Percentiles rank a stretch among this genome's conserved stretches.
phyloP scores from a whole-genome alignment of 1,140 invertebrate species.

The Conopomorpha cramerella region DNA sequence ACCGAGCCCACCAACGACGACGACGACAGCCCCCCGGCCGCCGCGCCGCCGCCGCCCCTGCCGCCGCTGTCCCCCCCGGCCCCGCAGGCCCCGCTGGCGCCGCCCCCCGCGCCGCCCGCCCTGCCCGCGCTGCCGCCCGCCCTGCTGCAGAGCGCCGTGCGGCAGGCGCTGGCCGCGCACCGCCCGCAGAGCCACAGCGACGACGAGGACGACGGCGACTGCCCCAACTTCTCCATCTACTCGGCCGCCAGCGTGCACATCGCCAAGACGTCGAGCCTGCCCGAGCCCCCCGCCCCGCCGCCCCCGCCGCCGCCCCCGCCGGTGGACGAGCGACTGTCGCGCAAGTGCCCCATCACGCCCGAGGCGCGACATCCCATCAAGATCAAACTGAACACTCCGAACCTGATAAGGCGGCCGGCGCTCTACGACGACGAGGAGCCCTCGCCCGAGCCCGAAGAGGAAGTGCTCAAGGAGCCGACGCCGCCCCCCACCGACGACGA shows the following conservation, averaged over 20 bases:
- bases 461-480: no score
- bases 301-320: background rate
- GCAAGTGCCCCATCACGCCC: conserved; percentile 43
- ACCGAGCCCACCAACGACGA: conserved; percentile 67
- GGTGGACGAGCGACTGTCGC: no score
- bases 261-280: conserved; percentile 43
- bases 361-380: conserved; percentile 48
- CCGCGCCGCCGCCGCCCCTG: conserved; percentile 3
- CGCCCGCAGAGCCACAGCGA: conserved; percentile 31
- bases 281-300: background rate
- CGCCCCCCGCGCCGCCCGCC: background rate
- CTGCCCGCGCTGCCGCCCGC: conserved; percentile 11
- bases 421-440: conserved; percentile 44
- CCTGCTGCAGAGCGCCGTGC: conserved; percentile 33
- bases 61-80: conserved; percentile 2
- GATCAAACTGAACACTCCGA: conserved; percentile 43
- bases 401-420: conserved; percentile 33
- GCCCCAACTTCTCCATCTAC: conserved; percentile 84
- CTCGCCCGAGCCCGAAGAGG: no score
- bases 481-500: no score
- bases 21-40: conserved; percentile 20
- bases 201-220: conserved; percentile 70
- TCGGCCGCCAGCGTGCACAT: conserved; percentile 78
- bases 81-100: conserved; percentile 3
- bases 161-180: conserved; percentile 38